These are phyloP conservation scores for Rhagoletis zephyria DNA, from an alignment of 1,140 invertebrate genomes.

Conservation along the genomic window DNA sequence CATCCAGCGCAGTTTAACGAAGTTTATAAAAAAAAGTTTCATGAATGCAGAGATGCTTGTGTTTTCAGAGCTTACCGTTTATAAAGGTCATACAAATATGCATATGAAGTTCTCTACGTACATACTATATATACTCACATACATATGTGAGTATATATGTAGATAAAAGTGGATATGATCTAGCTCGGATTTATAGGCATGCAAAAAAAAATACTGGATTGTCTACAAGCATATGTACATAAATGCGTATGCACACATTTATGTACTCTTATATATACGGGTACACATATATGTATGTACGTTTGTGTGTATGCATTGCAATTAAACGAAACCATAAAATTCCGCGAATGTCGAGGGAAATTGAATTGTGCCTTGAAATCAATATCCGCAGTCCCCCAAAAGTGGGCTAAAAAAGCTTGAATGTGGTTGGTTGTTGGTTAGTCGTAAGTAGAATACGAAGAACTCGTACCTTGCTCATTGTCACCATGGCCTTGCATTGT, in stretches of 20 bases:
- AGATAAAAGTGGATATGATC: not conserved
- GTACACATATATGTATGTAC: not conserved
- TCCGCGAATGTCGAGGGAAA: conserved; percentile 57
- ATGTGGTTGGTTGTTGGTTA: not conserved
- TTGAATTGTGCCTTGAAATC: conserved; percentile 52
- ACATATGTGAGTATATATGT: no score
- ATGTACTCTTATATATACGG: no score
- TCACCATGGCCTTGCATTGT: conserved; percentile 41
- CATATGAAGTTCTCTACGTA: not conserved
- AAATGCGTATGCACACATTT: no score
- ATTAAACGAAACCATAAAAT: conserved; percentile 59
- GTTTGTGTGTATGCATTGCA: not conserved
- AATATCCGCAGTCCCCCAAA: conserved; percentile 27
- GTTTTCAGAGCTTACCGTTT: not conserved
- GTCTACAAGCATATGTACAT: no score
- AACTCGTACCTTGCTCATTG: conserved; percentile 13
- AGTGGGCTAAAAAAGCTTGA: not conserved
- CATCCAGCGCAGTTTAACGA: not conserved
- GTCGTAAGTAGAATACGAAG: not conserved
- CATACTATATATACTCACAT: not conserved
- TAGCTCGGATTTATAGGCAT: no score
- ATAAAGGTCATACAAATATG: not conserved
- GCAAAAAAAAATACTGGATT: no score
- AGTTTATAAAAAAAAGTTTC: not conserved
- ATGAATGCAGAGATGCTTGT: not conserved